Percentiles rank a stretch among this genome's conserved stretches.
These are phyloP conservation scores for Labrus mixtus DNA, from an alignment of 2,113 vertebrate genomes.

Conservation along the genomic window DNA sequence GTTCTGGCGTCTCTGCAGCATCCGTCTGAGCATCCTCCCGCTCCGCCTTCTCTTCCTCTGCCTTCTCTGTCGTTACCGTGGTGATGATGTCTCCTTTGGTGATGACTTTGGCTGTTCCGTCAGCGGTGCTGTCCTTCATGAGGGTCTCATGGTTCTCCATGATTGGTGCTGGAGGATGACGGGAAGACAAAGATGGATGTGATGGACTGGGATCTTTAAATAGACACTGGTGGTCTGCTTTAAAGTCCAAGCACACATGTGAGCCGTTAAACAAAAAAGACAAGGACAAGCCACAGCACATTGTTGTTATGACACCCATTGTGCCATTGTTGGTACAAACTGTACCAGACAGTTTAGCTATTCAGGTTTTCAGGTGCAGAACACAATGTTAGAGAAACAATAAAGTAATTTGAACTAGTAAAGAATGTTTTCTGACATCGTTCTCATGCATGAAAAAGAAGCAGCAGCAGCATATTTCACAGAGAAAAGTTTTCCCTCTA, in stretches of 20 bases:
- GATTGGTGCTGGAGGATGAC: conserved; percentile 89
- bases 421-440: neutral
- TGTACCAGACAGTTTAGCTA: conserved; percentile 7
- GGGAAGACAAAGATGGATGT: conserved; percentile 24
- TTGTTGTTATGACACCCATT: conserved; percentile 4
- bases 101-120: conserved; percentile 88
- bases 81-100: conserved; percentile 93
- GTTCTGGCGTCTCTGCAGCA: conserved; percentile 80
- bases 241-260: neutral
- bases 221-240: neutral
- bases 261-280: neutral
- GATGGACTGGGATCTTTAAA: neutral
- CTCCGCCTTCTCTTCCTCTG: conserved; percentile 88
- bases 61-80: conserved; percentile 92
- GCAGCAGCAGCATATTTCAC: neutral
- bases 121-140: conserved; percentile 91
- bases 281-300: neutral
- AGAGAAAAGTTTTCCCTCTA: neutral
- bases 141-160: conserved; percentile 94
- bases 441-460: neutral
- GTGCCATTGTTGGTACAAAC: neutral
- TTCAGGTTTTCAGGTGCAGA: conserved; percentile 7
- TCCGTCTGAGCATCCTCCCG: conserved; percentile 81
- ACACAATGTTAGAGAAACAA: neutral
- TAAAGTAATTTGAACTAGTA: neutral